phyloP scores from a whole-genome alignment of 2,888 invertebrate genomes.

The Scelioninae gen. 1 region DNA sequence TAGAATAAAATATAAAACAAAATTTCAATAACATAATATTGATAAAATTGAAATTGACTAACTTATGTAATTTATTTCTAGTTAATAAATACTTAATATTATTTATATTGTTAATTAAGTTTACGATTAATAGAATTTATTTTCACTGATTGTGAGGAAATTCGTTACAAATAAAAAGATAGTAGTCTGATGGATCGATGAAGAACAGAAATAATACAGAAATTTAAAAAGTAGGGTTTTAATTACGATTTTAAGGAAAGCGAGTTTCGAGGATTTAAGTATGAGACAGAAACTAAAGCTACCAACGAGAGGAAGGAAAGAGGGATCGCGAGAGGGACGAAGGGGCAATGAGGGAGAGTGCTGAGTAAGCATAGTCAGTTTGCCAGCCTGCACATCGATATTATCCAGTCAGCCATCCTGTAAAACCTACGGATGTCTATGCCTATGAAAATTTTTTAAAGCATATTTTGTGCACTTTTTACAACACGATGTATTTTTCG shows the following conservation, averaged over 20 bases:
- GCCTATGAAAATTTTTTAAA: constrained; percentile 67
- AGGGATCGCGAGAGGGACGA: constrained; percentile 70
- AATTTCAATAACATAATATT: too few relatives aligned
- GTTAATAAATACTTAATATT: too few relatives aligned
- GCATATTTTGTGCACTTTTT: too few relatives aligned
- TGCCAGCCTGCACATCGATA: constrained; percentile 83
- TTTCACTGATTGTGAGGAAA: not conserved
- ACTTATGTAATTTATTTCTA: too few relatives aligned
- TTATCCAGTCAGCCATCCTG: constrained; percentile 82
- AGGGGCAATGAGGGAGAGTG: constrained; percentile 82
- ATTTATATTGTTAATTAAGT: too few relatives aligned
- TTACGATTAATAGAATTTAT: too few relatives aligned
- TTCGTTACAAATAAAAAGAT: constrained; percentile 7
- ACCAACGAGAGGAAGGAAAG: constrained; percentile 69
- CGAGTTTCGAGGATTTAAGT: constrained; percentile 74
- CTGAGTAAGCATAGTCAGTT: constrained; percentile 83
- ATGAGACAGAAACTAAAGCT: constrained; percentile 76
- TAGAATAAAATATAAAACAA: too few relatives aligned
- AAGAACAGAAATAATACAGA: constrained; percentile 19
- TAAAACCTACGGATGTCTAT: constrained; percentile 78
- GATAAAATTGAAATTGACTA: too few relatives aligned
- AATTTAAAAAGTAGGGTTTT: constrained; percentile 58
- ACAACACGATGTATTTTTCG: too few relatives aligned
- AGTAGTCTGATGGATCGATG: not conserved
- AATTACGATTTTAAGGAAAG: constrained; percentile 69